Base-by-base conservation (phyloP, 2,797 vertebrate species). In the Percopsis omiscomaycus region DNA sequence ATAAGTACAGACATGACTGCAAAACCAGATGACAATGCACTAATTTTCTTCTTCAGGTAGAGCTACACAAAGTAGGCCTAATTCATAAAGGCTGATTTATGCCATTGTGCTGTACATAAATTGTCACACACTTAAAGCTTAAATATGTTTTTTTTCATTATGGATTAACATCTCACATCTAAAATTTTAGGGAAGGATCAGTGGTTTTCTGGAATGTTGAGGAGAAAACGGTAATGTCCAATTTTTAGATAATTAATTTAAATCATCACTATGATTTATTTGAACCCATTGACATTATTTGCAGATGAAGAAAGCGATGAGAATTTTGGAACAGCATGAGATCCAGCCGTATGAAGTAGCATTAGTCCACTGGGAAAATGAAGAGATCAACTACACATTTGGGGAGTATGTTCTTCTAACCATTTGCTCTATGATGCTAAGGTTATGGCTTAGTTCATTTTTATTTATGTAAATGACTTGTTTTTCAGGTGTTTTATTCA, bases 171-270 rank as follows among this genome's bases (percentile, higher is more conserved):
- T 61, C 49, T 5, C 6, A 81, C 68, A 61, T 73, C 73, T 83
- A 2, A 72, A 51, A 59, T 86, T 85, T 83, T 87, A 99, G 98
- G 89, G 96, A 98, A 91, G 98, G 97, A 29, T 96, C 96, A 10
- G 94, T 96, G 62, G 93, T 98, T 75, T 99, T 98, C 92, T 99
- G 97, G 97, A 99, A 99, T 68, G 95, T 98, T 66, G 95, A 95
- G 79, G 95, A 97, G 61, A 96, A 93, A 92, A 95, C 89, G 71
- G 97, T 98, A 89, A 93, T 92, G 28, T 72, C 6, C 11, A 44
- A 4, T 53, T 13, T 13, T 29, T 54, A n/a, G 3, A 27, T 14
- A 30, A n/a, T 49, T 54, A 29, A 29, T 30, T 22, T n/a, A 15
- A 10, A 9, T 49, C 9, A 52, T 45, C 16, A 11, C 6, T 44